Conservation (phyloP, 2,888 invertebrate genomes). For the Eristalis pertinax region DNA sequence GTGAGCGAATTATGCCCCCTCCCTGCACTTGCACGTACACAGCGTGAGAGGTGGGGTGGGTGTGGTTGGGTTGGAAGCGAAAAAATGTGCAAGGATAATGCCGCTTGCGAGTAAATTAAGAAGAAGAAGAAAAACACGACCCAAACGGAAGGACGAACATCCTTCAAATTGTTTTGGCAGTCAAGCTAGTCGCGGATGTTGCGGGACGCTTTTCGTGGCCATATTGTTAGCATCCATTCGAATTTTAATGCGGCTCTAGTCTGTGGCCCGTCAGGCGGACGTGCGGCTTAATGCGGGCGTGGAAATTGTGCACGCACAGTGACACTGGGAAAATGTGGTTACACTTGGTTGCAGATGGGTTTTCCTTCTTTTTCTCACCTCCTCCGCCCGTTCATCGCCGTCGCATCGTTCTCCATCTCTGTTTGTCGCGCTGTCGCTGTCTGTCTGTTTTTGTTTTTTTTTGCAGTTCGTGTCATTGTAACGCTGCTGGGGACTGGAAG, state of each 20-base stretch:
- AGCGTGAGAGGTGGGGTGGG: neutral
- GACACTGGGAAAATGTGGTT: conserved; percentile 53
- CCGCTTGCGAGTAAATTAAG: conserved; percentile 64
- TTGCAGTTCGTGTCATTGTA: neutral
- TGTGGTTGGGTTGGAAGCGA: too few species aligned
- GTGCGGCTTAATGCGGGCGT: conserved; percentile 30
- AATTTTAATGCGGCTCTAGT: conserved; percentile 54
- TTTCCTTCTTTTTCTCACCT: neutral
- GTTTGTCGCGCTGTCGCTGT: too few species aligned
- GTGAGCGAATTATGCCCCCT: conserved; percentile 54
- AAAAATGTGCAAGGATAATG: conserved; percentile 59
- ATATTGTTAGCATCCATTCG: conserved; percentile 59
- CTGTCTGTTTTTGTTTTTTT: neutral
- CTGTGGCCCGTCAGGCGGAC: conserved; percentile 33
- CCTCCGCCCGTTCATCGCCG: neutral
- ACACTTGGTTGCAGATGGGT: conserved; percentile 16
- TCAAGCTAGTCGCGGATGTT: conserved; percentile 45
- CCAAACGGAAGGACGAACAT: conserved; percentile 46
- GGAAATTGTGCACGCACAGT: conserved; percentile 45
- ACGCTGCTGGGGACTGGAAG: neutral
- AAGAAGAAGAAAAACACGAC: conserved; percentile 5
- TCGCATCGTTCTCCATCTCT: neutral
- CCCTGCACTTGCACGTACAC: conserved; percentile 23
- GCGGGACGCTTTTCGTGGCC: conserved; percentile 43
- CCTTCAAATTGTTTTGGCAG: conserved; percentile 52